Evolutionary conservation across 2,888 invertebrate genomes (phyloP).

Genomic region (Eumerus sabulonum): DNA sequence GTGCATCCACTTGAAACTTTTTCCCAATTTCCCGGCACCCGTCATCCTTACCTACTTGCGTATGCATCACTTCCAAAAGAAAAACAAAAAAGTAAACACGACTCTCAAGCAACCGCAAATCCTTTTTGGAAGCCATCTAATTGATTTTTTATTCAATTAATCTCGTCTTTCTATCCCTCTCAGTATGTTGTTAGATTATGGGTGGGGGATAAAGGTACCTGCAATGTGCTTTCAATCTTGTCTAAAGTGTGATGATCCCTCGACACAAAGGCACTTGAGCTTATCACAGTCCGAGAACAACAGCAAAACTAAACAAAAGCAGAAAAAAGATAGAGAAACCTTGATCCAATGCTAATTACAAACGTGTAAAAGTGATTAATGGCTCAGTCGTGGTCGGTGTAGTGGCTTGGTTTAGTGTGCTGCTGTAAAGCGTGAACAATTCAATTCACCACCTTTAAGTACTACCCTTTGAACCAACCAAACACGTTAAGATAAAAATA

Average conservation of each 20-base stretch:
- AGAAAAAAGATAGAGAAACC: constrained; percentile 19
- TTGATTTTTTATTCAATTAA: constrained; percentile 55
- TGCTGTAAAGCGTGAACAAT: constrained; percentile 50
- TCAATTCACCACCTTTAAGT: constrained; percentile 49
- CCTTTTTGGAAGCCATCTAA: constrained; percentile 54
- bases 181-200: constrained; percentile 27
- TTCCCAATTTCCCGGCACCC: constrained; percentile 9
- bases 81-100: background rate
- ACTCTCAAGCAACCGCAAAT: constrained; percentile 35
- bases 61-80: constrained; percentile 10
- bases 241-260: constrained; percentile 28
- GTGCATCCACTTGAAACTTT: constrained; percentile 20
- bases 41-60: constrained; percentile 16
- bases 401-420: constrained; percentile 7
- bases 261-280: background rate
- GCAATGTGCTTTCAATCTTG: background rate
- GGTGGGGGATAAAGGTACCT: background rate
- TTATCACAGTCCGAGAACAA: background rate
- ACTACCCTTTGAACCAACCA: no score
- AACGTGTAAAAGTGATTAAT: constrained; percentile 49
- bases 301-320: background rate
- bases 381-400: background rate
- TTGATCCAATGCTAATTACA: constrained; percentile 52
- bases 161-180: constrained; percentile 23
- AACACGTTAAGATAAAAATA: constrained; percentile 16